Evolutionary conservation across 2,888 invertebrate genomes (phyloP).

Genomic region (Cataglyphis albicans): DNA sequence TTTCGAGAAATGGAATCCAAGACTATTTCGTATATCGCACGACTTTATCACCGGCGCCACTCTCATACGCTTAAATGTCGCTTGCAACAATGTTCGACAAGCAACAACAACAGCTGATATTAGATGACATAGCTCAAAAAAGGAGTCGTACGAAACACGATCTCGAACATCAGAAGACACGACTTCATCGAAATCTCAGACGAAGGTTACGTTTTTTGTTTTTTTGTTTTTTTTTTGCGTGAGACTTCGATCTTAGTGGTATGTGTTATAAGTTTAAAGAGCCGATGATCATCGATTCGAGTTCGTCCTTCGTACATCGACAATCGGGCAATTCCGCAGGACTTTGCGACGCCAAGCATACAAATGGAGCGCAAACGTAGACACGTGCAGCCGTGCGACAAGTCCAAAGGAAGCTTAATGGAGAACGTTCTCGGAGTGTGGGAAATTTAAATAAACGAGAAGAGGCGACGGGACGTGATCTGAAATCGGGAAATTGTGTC

Average conservation of each 20-base stretch:
- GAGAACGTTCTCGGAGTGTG: conserved; percentile 64
- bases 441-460: conserved; percentile 43
- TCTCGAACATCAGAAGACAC: conserved; percentile 60
- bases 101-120: conserved; percentile 63
- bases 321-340: conserved; percentile 66
- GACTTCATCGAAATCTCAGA: conserved; percentile 30
- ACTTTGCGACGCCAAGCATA: conserved; percentile 62
- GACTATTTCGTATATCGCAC: conserved; percentile 69
- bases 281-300: conserved; percentile 55
- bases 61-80: conserved; percentile 74
- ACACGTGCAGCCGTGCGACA: conserved; percentile 64
- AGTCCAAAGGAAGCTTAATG: conserved; percentile 45
- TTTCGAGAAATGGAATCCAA: conserved; percentile 69
- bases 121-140: conserved; percentile 72
- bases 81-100: conserved; percentile 74
- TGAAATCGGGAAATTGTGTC: conserved; percentile 48
- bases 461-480: conserved; percentile 51
- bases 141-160: conserved; percentile 67
- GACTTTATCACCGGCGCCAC: conserved; percentile 68
- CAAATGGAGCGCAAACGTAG: conserved; percentile 51
- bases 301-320: conserved; percentile 74
- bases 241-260: conserved; percentile 32
- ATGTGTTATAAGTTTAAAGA: background rate
- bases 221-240: background rate
- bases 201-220: background rate